A percentile compares a stretch with the other conserved stretches of the same genome.
These are phyloP conservation scores for Sphyrna mokarran DNA, from an alignment of 2,113 vertebrate genomes.

Conservation along the genomic window DNA sequence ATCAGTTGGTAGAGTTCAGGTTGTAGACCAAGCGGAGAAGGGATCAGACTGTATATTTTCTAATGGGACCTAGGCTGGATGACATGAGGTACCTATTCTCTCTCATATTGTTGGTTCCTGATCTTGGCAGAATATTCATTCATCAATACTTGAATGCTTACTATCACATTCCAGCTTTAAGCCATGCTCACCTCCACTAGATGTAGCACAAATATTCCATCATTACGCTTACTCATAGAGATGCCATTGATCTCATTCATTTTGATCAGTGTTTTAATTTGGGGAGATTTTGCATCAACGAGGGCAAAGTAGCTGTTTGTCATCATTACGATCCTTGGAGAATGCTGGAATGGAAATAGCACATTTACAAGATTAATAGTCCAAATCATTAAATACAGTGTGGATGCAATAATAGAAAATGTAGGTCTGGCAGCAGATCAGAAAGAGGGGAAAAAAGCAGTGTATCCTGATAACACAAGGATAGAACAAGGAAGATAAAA, in stretches of 20 bases:
- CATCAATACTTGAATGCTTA: too few relatives aligned
- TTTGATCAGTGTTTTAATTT: conserved; percentile 53
- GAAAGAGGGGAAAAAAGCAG: background rate
- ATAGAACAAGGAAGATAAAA: background rate
- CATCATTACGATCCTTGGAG: conserved; percentile 55
- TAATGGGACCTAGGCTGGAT: background rate
- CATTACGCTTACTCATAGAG: conserved; percentile 55
- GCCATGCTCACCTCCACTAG: conserved; percentile 56
- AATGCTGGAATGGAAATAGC: conserved; percentile 44
- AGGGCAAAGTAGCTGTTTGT: conserved; percentile 58
- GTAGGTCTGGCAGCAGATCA: too few relatives aligned
- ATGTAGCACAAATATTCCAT: conserved; percentile 59
- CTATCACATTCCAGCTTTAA: background rate
- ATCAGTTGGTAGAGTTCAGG: background rate
- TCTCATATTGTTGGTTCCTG: too few relatives aligned
- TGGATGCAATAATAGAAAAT: background rate
- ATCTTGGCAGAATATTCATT: background rate
- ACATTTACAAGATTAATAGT: background rate
- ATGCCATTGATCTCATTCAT: conserved; percentile 49
- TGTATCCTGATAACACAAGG: background rate
- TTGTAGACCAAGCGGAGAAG: background rate
- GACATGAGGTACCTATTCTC: too few relatives aligned
- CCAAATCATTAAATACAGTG: background rate
- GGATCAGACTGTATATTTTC: background rate
- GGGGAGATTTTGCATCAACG: conserved; percentile 53